Evolutionary conservation across 1,140 invertebrate species (phyloP).

Genomic region (Bilobella aurantiaca): DNA sequence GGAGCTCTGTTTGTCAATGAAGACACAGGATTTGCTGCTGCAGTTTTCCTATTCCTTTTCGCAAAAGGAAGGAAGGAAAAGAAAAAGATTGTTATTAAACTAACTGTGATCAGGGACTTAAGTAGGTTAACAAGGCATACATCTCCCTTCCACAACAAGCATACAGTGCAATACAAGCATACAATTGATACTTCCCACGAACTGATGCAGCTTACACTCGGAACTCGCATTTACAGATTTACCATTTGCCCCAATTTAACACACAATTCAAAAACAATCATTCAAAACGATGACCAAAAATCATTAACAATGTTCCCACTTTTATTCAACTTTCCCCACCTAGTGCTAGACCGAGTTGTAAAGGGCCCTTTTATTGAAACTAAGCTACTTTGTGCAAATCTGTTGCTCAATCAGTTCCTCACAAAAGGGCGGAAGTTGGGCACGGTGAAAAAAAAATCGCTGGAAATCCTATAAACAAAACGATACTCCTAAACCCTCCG

Average conservation of each 20-base stretch:
- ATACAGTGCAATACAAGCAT: no score
- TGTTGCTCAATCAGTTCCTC: background rate
- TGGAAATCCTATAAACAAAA: background rate
- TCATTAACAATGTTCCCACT: background rate
- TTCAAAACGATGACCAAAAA: background rate
- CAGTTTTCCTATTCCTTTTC: background rate
- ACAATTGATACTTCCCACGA: no score
- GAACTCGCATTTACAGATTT: no score
- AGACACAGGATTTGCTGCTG: background rate
- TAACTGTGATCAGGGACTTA: background rate
- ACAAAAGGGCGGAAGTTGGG: background rate
- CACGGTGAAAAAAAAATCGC: background rate
- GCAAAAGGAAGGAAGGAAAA: background rate
- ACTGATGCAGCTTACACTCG: no score
- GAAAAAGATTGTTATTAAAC: background rate
- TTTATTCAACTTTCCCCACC: background rate
- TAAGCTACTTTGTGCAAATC: background rate
- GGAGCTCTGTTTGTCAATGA: background rate
- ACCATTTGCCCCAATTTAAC: no score
- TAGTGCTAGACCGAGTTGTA: no score
- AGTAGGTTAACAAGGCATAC: conserved; percentile 1
- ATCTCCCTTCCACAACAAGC: background rate
- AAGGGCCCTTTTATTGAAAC: no score
- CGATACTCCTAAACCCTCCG: background rate
- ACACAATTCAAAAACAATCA: no score